Conservation (phyloP, 2,797 vertebrate species). For the Avahi laniger region DNA sequence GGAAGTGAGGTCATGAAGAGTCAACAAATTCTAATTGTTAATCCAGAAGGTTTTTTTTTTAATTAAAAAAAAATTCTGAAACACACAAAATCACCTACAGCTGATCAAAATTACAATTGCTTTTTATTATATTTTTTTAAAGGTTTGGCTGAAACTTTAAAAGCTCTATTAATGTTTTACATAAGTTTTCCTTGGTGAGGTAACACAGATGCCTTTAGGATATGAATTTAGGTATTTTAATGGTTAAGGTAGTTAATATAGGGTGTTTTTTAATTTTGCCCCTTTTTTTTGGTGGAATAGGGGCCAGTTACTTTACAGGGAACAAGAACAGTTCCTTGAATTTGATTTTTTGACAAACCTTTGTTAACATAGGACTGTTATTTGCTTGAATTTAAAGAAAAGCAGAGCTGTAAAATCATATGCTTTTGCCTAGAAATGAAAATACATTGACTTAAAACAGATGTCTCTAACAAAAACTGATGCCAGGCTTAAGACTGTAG, state of each 20-base stretch:
- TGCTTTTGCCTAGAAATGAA: constrained; percentile 66
- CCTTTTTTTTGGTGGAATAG: background rate
- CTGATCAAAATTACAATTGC: background rate
- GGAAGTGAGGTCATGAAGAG: background rate
- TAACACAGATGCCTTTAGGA: constrained; percentile 51
- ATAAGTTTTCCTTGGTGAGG: constrained; percentile 49
- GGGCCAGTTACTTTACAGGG: background rate
- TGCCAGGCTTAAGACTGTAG: constrained; percentile 38
- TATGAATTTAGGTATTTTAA: constrained; percentile 46
- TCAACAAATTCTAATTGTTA: background rate
- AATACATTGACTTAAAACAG: constrained; percentile 52
- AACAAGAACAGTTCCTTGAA: constrained; percentile 21
- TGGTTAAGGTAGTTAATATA: constrained; percentile 22
- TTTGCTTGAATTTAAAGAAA: background rate
- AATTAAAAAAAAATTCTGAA: constrained; percentile 16
- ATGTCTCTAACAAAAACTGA: constrained; percentile 39
- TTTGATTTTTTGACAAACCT: constrained; percentile 53
- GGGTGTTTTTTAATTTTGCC: background rate
- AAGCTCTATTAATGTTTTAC: constrained; percentile 49
- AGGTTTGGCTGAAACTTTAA: constrained; percentile 45
- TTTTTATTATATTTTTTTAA: constrained; percentile 22
- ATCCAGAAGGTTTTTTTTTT: constrained; percentile 1
- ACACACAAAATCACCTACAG: background rate
- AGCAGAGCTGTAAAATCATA: background rate
- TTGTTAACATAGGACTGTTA: fast-evolving